Conservation (phyloP, 2,888 invertebrate species). For the Oligia latruncula region DNA sequence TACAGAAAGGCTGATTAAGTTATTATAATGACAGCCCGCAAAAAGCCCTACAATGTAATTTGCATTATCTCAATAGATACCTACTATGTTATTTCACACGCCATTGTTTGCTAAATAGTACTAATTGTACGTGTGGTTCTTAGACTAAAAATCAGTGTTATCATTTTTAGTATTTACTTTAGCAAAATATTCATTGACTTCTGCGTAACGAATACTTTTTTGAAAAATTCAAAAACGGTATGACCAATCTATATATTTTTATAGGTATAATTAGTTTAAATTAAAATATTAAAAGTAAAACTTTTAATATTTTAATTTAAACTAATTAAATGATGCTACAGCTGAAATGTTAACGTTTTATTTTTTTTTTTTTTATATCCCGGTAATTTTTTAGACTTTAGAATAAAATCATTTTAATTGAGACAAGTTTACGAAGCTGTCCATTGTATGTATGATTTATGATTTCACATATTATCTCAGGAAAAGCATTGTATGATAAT, state of each 20-base stretch:
- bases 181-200: neutral
- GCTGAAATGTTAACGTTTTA: neutral
- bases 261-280: neutral
- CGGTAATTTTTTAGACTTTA: neutral
- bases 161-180: slow-evolving; percentile 4
- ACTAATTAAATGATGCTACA: neutral
- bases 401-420: neutral
- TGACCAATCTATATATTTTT: neutral
- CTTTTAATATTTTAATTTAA: too few relatives aligned
- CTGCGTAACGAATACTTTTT: neutral
- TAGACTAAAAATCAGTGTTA: neutral
- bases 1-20: slow-evolving; percentile 14
- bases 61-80: slow-evolving; percentile 21
- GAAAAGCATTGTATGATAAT: slow-evolving; percentile 20
- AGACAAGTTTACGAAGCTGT: neutral
- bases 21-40: neutral
- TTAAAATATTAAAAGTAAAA: neutral
- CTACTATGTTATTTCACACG: slow-evolving; percentile 40
- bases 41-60: slow-evolving; percentile 40
- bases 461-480: neutral
- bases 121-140: slow-evolving; percentile 15
- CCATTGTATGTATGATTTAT: slow-evolving; percentile 16
- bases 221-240: too few relatives aligned
- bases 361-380: neutral
- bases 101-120: slow-evolving; percentile 37